These are phyloP conservation scores for Diplodus sargus DNA, from an alignment of 2,797 vertebrate species.

Conservation along the genomic window DNA sequence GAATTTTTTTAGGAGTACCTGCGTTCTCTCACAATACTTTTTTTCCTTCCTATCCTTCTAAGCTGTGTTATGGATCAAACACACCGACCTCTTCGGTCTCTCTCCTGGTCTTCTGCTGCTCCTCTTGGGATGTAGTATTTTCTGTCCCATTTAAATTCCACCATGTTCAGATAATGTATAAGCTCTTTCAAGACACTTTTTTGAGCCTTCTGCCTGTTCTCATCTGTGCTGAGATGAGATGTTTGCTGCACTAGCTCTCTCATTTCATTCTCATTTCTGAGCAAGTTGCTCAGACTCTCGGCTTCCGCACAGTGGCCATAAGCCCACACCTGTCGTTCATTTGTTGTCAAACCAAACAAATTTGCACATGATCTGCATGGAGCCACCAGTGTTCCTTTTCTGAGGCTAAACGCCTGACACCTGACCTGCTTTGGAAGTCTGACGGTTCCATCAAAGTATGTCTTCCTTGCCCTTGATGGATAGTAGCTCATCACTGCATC, in stretches of 20 bases:
- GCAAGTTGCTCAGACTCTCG: constrained; percentile 61
- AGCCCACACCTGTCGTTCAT: rapidly evolving
- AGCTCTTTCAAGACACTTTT: rapidly evolving
- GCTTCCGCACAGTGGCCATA: constrained; percentile 60
- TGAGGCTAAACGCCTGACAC: background rate
- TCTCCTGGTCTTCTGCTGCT: no score
- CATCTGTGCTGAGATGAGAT: rapidly evolving
- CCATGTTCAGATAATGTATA: rapidly evolving
- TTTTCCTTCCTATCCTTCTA: no score
- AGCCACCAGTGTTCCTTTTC: rapidly evolving
- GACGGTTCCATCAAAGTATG: constrained; percentile 45
- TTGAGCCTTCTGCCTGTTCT: rapidly evolving
- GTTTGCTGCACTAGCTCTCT: rapidly evolving
- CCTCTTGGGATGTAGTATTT: background rate
- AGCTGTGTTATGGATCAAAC: no score
- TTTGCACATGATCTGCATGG: constrained; percentile 23
- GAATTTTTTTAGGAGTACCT: no score
- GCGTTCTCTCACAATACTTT: no score
- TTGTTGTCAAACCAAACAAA: constrained; percentile 39
- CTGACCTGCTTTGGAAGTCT: background rate
- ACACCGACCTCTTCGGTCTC: no score
- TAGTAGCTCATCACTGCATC: constrained; percentile 48
- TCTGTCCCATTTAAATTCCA: rapidly evolving
- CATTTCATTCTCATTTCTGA: background rate
- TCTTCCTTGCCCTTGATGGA: rapidly evolving